Evolutionary conservation across 2,113 vertebrate species (phyloP).

Genomic region (Fukomys damarensis): DNA sequence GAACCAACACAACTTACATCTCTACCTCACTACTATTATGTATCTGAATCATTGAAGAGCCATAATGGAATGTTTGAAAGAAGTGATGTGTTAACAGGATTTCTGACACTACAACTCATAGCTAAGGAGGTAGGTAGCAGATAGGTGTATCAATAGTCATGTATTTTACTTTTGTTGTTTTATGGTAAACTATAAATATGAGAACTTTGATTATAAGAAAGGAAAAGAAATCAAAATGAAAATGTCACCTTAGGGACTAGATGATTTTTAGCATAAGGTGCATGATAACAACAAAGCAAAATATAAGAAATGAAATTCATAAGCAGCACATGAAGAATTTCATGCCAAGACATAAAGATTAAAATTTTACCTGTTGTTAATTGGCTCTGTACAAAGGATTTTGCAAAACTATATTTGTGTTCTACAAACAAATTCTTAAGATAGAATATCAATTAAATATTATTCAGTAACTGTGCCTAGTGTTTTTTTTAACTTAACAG

Average conservation of each 20-base stretch:
- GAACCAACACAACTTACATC: background rate
- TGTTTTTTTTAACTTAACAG: slow-evolving; percentile 22
- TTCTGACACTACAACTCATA: background rate
- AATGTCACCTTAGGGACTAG: background rate
- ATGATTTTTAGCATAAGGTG: background rate
- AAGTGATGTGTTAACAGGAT: background rate
- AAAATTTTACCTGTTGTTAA: background rate
- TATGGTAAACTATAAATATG: background rate
- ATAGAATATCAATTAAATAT: background rate
- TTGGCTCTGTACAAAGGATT: background rate
- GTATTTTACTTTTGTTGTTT: background rate
- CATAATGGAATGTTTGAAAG: background rate
- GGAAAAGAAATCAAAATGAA: background rate
- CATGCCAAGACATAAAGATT: background rate
- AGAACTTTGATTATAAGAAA: background rate
- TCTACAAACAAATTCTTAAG: slow-evolving; percentile 7
- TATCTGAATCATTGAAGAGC: background rate
- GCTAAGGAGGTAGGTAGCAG: background rate
- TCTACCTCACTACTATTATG: background rate
- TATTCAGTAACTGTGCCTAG: background rate
- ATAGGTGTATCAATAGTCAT: background rate
- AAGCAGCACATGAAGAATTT: slow-evolving; percentile 24
- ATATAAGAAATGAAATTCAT: background rate
- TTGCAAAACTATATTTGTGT: background rate
- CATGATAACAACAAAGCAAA: background rate